Percentiles rank a stretch among this genome's conserved stretches.
Conservation (phyloP, 2,113 vertebrate genomes). For the Prionailurus bengalensis region DNA sequence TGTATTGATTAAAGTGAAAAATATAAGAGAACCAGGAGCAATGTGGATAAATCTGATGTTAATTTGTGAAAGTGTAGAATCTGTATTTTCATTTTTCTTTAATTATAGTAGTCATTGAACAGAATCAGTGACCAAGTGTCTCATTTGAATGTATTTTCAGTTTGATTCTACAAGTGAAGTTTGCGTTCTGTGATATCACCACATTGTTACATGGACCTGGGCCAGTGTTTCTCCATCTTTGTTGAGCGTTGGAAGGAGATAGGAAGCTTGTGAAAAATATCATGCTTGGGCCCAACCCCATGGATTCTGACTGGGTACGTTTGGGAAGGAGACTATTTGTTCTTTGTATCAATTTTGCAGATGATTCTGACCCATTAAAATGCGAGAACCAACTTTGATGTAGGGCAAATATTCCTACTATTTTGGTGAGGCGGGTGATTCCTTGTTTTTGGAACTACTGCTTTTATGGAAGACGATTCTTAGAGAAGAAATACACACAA, state of each 20-base stretch:
- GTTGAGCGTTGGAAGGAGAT: not conserved
- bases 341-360: not conserved
- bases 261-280: not conserved
- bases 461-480: conserved; percentile 10
- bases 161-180: not conserved
- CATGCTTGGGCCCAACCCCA: not conserved
- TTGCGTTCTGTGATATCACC: not conserved
- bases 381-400: not conserved
- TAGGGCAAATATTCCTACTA: not conserved
- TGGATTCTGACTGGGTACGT: not conserved
- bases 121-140: not conserved
- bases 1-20: not conserved
- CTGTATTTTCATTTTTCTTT: not conserved
- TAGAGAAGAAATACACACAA: not conserved
- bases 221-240: not conserved
- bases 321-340: not conserved
- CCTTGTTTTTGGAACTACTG: not conserved
- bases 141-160: not conserved
- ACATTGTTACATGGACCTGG: not conserved
- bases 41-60: not conserved
- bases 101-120: not conserved
- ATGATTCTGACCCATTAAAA: not conserved
- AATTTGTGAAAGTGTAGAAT: not conserved
- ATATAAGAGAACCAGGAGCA: not conserved
- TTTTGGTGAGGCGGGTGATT: not conserved